These are phyloP conservation scores for Glareola pratincola DNA, from an alignment of 2,113 vertebrate genomes.

Conservation along the genomic window DNA sequence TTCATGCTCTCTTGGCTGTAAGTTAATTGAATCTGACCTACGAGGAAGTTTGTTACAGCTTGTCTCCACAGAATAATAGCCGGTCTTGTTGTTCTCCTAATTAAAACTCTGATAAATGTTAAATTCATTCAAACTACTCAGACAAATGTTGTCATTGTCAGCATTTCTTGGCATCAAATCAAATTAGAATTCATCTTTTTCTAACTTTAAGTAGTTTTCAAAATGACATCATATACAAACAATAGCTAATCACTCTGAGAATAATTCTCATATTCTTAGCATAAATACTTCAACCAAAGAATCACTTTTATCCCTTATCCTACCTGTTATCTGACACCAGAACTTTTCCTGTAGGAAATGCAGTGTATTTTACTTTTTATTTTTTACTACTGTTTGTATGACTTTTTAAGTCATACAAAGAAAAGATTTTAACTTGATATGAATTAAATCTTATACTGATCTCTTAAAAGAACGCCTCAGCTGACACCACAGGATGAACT, in stretches of 20 bases:
- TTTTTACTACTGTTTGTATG: background rate
- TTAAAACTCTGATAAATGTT: background rate
- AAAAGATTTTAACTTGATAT: background rate
- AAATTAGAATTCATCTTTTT: background rate
- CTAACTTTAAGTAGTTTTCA: background rate
- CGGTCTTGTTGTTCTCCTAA: background rate
- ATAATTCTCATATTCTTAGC: background rate
- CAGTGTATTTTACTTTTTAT: background rate
- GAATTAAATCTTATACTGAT: background rate
- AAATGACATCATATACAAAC: background rate
- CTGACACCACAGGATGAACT: background rate
- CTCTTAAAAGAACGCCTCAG: background rate
- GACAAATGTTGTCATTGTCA: background rate
- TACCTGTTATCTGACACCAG: background rate
- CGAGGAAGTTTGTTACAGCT: background rate
- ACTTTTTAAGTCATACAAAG: too few relatives aligned
- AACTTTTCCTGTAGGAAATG: background rate
- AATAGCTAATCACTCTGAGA: background rate
- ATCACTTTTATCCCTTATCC: background rate
- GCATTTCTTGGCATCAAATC: background rate
- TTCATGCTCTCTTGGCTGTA: background rate
- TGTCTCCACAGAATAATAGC: background rate
- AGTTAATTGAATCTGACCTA: constrained; percentile 8
- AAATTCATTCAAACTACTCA: background rate
- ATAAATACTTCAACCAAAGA: background rate